A percentile compares a stretch with the other conserved stretches of the same genome.
Evolutionary conservation across 2,113 vertebrate species (phyloP).

Genomic region (Oriolus oriolus): DNA sequence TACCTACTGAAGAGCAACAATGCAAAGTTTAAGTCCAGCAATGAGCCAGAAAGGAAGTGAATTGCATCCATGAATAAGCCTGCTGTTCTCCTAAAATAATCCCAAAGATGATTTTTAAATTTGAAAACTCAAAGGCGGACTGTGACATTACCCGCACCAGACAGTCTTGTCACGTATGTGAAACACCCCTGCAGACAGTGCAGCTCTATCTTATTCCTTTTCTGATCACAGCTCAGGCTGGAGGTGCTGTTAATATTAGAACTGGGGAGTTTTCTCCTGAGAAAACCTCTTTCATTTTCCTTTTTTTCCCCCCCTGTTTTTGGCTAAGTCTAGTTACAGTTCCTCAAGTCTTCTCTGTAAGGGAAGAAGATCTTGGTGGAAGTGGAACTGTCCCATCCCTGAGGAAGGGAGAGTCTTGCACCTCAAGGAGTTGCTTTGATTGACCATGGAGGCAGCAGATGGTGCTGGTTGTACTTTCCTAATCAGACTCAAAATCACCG

Average conservation of each 20-base stretch:
- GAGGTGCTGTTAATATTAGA: slow-evolving; percentile 6
- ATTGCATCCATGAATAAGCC: slow-evolving; percentile 1
- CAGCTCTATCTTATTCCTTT: neutral
- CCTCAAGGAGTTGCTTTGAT: neutral
- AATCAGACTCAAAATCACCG: neutral
- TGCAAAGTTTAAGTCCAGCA: neutral
- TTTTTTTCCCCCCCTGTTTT: neutral
- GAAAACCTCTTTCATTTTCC: neutral
- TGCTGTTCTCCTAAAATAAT: slow-evolving; percentile 54
- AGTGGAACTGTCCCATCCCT: neutral
- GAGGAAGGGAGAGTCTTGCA: neutral
- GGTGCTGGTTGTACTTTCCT: slow-evolving; percentile 16
- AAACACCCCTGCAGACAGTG: slow-evolving; percentile 5
- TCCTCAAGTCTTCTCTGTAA: neutral
- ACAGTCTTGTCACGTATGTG: neutral
- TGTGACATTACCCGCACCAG: slow-evolving; percentile 39
- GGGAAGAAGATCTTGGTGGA: neutral
- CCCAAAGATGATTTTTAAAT: neutral
- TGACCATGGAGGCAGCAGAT: neutral
- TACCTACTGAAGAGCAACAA: slow-evolving; percentile 10
- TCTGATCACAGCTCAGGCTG: neutral
- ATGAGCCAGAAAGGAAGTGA: slow-evolving; percentile 28
- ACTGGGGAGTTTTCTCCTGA: neutral
- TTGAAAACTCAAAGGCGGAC: neutral
- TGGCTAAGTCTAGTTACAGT: neutral